Evolutionary conservation across 2,888 invertebrate genomes (phyloP), one percentile per base, ranked within the genome.

Genomic region (Calliscelio sp.): DNA sequence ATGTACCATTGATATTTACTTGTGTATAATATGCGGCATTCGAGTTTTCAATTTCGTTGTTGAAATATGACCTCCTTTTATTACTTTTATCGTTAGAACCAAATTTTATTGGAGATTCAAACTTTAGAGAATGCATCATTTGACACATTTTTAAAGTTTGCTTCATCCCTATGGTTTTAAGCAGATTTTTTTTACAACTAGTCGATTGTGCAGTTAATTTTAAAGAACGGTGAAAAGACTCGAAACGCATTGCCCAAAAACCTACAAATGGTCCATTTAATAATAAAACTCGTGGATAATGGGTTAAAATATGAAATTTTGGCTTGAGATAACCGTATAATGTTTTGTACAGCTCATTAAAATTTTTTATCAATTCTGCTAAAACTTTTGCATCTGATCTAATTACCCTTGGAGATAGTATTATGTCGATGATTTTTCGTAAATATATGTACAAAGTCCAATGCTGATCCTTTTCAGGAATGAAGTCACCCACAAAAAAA

Each of bases 11-110:
- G n/a, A 74, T 63, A 18, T 38, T 41, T n/a, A 63, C 63, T 7
- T 53, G n/a, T 14, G 35, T 7, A 44, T 55, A 65, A 57, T 65
- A 65, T n/a, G n/a, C n/a, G n/a, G n/a, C n/a, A n/a, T n/a, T n/a
- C n/a, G n/a, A n/a, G n/a, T n/a, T n/a, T n/a, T n/a, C n/a, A n/a
- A n/a, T n/a, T n/a, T n/a, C n/a, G n/a, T n/a, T n/a, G n/a, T n/a
- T n/a, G n/a, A n/a, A n/a, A n/a, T n/a, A n/a, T n/a, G n/a, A n/a
- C n/a, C n/a, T n/a, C n/a, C n/a, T n/a, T n/a, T n/a, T n/a, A n/a
- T n/a, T n/a, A n/a, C n/a, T n/a, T n/a, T n/a, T n/a, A n/a, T n/a
- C n/a, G n/a, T n/a, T n/a, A n/a, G n/a, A n/a, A n/a, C n/a, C n/a
- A n/a, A n/a, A n/a, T n/a, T n/a, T n/a, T n/a, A n/a, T n/a, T n/a